Conservation (phyloP, 2,797 vertebrate genomes). For the Fistularia commersonii region DNA sequence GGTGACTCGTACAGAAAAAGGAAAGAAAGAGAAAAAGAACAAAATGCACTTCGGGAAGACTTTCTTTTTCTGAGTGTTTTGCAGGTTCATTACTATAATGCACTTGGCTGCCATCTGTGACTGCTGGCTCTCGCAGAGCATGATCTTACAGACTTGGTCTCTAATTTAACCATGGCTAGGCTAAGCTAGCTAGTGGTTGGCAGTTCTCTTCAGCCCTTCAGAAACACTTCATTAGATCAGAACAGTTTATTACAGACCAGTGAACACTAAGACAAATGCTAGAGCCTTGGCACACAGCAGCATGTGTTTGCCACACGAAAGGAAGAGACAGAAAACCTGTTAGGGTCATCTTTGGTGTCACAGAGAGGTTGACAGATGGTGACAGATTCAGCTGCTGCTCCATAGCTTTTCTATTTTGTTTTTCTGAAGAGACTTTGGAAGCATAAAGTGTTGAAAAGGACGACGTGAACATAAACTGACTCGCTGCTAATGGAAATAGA, state of each 20-base stretch:
- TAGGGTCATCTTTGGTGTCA: neutral
- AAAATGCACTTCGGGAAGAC: neutral
- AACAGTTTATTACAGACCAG: constrained; percentile 44
- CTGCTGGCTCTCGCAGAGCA: constrained; percentile 21
- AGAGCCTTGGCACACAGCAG: constrained; percentile 13
- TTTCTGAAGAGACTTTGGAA: constrained; percentile 1
- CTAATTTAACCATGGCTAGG: constrained; percentile 55
- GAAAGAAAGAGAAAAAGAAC: neutral
- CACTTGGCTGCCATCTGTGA: constrained; percentile 20
- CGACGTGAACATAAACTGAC: neutral
- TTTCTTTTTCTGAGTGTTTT: constrained; percentile 13
- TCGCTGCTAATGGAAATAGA: neutral
- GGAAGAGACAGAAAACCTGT: constrained; percentile 1
- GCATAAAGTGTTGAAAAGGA: neutral
- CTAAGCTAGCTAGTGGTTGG: constrained; percentile 52
- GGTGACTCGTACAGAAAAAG: constrained; percentile 11
- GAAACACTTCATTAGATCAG: constrained; percentile 53
- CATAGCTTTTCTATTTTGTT: neutral
- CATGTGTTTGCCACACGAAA: constrained; percentile 24
- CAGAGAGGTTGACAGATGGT: constrained; percentile 8
- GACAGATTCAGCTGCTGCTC: constrained; percentile 6
- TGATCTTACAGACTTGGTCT: constrained; percentile 47
- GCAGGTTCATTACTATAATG: constrained; percentile 20
- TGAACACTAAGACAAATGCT: constrained; percentile 10
- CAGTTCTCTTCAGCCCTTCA: constrained; percentile 41